These are phyloP conservation scores for Rhagium mordax DNA, from an alignment of 2,888 invertebrate species.

Conservation along the genomic window DNA sequence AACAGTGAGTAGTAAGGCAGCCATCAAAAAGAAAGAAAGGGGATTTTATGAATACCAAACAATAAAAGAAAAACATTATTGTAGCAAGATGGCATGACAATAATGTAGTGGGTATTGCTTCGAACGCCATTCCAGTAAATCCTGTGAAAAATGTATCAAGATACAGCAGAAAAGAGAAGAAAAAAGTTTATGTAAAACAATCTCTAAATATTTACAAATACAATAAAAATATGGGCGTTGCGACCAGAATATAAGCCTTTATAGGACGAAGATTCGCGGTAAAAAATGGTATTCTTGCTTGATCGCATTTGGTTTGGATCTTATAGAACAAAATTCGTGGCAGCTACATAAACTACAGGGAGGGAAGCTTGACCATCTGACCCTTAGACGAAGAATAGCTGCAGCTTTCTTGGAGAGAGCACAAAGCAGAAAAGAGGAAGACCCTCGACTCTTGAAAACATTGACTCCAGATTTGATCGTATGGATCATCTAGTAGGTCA, in stretches of 20 bases:
- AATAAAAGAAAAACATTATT: conserved; percentile 23
- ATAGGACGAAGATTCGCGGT: conserved; percentile 10
- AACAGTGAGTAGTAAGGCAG: conserved; percentile 10
- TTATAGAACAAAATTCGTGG: no score
- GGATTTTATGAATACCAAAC: conserved; percentile 33
- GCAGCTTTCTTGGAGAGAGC: neutral
- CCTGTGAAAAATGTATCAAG: neutral
- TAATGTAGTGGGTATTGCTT: neutral
- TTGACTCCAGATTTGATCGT: no score
- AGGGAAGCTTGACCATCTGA: no score
- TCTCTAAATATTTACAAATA: conserved; percentile 16
- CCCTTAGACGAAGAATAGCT: no score
- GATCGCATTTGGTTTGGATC: conserved; percentile 19
- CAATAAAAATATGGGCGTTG: conserved; percentile 4
- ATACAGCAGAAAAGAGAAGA: conserved; percentile 6
- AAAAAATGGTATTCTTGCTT: conserved; percentile 24
- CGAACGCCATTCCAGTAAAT: conserved; percentile 2
- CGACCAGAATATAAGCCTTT: conserved; percentile 9
- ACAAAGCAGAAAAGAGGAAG: no score
- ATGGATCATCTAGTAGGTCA: neutral
- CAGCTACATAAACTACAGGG: no score
- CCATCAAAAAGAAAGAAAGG: conserved; percentile 36
- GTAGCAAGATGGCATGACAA: neutral
- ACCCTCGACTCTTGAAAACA: no score
- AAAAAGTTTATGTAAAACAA: conserved; percentile 23